A percentile compares a stretch with the other conserved stretches of the same genome.
Evolutionary conservation across 2,797 vertebrate genomes (phyloP).

Genomic region (Rhynchotus rufescens): DNA sequence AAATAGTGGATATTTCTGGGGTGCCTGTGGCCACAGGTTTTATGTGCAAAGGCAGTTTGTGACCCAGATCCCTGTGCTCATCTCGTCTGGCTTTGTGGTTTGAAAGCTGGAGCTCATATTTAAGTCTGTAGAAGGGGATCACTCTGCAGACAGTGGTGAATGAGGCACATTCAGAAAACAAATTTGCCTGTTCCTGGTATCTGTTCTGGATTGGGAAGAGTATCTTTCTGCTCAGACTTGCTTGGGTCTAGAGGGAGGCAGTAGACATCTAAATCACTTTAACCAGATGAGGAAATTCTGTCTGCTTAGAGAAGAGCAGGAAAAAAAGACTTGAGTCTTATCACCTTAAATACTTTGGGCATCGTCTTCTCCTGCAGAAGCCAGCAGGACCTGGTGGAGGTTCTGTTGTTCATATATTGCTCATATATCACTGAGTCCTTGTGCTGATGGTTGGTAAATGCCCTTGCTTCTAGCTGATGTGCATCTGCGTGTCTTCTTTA

Average conservation of each 20-base stretch:
- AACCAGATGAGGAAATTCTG: not conserved
- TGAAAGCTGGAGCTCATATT: not conserved
- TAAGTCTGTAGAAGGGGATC: not conserved
- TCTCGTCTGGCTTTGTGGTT: not conserved
- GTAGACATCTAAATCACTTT: not conserved
- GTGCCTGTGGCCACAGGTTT: not conserved
- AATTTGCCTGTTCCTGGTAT: not conserved
- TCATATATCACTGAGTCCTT: not conserved
- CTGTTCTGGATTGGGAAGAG: not conserved
- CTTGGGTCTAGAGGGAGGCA: not conserved
- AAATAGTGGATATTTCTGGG: not conserved
- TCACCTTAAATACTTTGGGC: not conserved
- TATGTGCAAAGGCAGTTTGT: not conserved
- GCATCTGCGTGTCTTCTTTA: not conserved
- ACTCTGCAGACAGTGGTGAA: not conserved
- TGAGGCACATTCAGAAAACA: not conserved
- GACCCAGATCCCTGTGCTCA: not conserved
- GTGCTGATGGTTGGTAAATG: not conserved
- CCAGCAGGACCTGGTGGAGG: not conserved
- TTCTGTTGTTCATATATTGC: not conserved
- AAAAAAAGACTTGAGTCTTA: not conserved
- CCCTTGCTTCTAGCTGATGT: not conserved
- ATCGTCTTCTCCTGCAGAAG: not conserved
- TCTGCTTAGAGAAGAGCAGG: not conserved
- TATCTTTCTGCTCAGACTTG: not conserved